Percentiles rank a stretch among this genome's conserved stretches.
Conservation (phyloP, 2,113 vertebrate genomes). For the Hippocampus mohnikei region DNA sequence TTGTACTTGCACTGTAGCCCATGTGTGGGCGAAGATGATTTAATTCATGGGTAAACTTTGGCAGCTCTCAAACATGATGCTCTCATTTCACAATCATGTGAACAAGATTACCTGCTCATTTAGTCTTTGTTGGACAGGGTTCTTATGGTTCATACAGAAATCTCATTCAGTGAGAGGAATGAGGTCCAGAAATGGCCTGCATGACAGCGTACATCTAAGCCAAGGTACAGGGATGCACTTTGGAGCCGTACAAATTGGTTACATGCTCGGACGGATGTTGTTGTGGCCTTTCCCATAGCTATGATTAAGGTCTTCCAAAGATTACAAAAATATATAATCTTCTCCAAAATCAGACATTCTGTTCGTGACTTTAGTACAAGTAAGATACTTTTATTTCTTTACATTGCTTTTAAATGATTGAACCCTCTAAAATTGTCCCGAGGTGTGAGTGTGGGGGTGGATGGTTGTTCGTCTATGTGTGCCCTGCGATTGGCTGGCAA, state of each 20-base stretch:
- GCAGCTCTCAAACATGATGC: constrained; percentile 38
- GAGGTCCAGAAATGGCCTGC: constrained; percentile 50
- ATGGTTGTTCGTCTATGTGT: too few species aligned
- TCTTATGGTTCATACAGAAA: constrained; percentile 41
- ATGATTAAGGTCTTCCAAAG: too few species aligned
- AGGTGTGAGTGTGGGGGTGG: too few species aligned
- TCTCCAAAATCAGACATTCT: too few species aligned
- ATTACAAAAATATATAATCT: too few species aligned
- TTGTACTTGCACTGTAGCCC: constrained; percentile 22
- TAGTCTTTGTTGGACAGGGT: constrained; percentile 50
- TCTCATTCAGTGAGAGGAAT: constrained; percentile 54
- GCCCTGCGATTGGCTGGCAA: too few species aligned
- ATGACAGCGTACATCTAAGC: constrained; percentile 48
- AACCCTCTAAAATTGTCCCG: too few species aligned
- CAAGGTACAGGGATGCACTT: constrained; percentile 54
- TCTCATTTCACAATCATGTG: constrained; percentile 48
- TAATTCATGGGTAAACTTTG: constrained; percentile 45
- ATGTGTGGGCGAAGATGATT: constrained; percentile 37
- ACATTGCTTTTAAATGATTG: too few species aligned
- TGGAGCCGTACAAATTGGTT: constrained; percentile 24
- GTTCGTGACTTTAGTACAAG: too few species aligned
- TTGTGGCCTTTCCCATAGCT: constrained; percentile 40
- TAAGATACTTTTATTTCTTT: too few species aligned
- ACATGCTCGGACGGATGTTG: constrained; percentile 41
- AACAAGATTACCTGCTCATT: constrained; percentile 64